Evolutionary conservation across 2,797 vertebrate species (phyloP).

Genomic region (Peromyscus nudipes): DNA sequence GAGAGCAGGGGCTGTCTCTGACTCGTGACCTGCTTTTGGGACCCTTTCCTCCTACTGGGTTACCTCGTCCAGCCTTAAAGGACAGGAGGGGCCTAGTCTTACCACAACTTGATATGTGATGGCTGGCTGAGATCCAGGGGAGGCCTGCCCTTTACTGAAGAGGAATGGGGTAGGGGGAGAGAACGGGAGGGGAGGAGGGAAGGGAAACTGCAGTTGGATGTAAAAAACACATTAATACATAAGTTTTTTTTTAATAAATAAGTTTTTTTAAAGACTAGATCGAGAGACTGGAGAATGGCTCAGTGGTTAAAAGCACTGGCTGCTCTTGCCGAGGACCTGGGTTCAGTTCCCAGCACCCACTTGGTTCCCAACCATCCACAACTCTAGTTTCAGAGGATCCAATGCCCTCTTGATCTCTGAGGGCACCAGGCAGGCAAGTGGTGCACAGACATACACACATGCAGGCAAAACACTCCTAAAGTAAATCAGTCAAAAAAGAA

Average conservation of each 20-base stretch:
- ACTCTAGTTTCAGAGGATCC: not conserved
- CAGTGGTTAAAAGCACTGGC: not conserved
- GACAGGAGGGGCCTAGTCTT: not conserved
- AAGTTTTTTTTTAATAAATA: too few species aligned
- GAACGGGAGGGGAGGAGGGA: not conserved
- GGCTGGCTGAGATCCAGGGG: not conserved
- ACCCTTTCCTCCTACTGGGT: not conserved
- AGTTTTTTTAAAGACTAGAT: too few species aligned
- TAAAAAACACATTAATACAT: too few species aligned
- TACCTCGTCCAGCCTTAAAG: not conserved
- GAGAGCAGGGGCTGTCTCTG: not conserved
- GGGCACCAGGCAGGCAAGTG: not conserved
- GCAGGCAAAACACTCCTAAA: not conserved
- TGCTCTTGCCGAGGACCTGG: not conserved
- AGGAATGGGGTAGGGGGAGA: fast-evolving
- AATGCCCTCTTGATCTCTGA: not conserved
- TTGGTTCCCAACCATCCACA: not conserved
- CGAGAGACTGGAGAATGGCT: not conserved
- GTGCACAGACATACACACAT: not conserved
- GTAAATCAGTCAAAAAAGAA: too few species aligned
- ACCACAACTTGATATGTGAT: not conserved
- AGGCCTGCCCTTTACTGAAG: not conserved
- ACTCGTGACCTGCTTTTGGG: not conserved
- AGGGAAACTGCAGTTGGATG: not conserved
- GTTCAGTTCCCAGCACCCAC: not conserved